Evolutionary conservation across 2,113 vertebrate genomes (phyloP), one percentile per base, ranked within the genome.

Genomic region (Herpetotheres cachinnans): DNA sequence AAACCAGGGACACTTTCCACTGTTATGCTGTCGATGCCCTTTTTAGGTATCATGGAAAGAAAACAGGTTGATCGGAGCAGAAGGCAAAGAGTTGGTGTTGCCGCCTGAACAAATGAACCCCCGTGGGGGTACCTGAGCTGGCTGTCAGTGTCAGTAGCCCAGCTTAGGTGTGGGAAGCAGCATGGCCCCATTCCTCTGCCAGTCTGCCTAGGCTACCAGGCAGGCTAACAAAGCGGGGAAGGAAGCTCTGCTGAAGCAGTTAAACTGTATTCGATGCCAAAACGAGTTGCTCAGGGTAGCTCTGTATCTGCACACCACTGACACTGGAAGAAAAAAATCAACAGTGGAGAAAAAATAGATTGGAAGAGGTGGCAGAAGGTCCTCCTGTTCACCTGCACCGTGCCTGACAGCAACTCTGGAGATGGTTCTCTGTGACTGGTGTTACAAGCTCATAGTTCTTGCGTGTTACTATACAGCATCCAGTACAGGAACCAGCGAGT

Each of bases 371-470:
- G 22, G 11, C 11, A 63, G 56, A 78, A 70, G 22, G n/a, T 30
- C 22, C 19, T 56, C 24, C 44, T 83, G 26, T 20, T 69, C 46
- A 36, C 36, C 54, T 70, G 27, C 36, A 84, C 10, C 22, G 16
- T 2, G 1, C 16, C 0, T 50, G 46, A 77, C 46, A 86, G 54
- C 40, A 55, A 10, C 18, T 78, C 42, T 62, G 20, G n/a, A 59
- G 74, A 67, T 1, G 1, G 4, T 15, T 94, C 22, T 80, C 44
- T 21, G 24, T 4, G 25, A 40, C 6, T 0, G 0, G 11, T 44
- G 52, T 79, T 67, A 27, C 25, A 70, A 26, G 3, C 10, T 50
- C 20, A 12, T 13, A 58, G 59, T 20, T 32, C 32, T 54, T 30
- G 7, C 3, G 2, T 40, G 36, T 16, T 40, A 11, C 46, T 22